phyloP scores from a whole-genome alignment of 2,113 vertebrate species.

The Tetraodon nigroviridis region DNA sequence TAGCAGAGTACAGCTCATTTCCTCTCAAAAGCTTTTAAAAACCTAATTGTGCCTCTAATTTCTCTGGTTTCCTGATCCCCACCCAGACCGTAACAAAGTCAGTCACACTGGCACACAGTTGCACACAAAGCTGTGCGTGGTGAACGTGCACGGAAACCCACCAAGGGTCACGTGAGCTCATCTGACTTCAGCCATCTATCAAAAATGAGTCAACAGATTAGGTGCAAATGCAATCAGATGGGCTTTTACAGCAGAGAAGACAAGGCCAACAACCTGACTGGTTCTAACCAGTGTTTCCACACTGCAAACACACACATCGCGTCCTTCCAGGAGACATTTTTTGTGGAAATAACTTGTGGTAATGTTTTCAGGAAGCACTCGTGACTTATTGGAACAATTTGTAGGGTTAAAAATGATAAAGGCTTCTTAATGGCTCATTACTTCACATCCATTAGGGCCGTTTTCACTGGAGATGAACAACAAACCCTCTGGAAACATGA shows the following conservation, averaged over 20 bases:
- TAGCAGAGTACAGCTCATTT: constrained; percentile 55
- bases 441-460: background rate
- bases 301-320: background rate
- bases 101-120: background rate
- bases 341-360: background rate
- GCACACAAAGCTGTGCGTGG: background rate
- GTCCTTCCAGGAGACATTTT: background rate
- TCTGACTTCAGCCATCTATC: constrained; percentile 28
- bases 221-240: constrained; percentile 5
- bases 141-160: background rate
- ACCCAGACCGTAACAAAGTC: constrained; percentile 32
- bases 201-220: constrained; percentile 22
- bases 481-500: background rate
- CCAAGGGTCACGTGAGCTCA: constrained; percentile 34
- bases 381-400: background rate
- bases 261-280: background rate
- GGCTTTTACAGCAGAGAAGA: background rate
- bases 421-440: background rate
- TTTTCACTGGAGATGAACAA: background rate
- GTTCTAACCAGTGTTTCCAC: background rate
- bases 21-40: constrained; percentile 68
- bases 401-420: background rate
- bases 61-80: constrained; percentile 54
- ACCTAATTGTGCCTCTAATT: constrained; percentile 60
- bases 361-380: background rate